Evolutionary conservation across 2,888 invertebrate species (phyloP).

Genomic region (Rutpela maculata): DNA sequence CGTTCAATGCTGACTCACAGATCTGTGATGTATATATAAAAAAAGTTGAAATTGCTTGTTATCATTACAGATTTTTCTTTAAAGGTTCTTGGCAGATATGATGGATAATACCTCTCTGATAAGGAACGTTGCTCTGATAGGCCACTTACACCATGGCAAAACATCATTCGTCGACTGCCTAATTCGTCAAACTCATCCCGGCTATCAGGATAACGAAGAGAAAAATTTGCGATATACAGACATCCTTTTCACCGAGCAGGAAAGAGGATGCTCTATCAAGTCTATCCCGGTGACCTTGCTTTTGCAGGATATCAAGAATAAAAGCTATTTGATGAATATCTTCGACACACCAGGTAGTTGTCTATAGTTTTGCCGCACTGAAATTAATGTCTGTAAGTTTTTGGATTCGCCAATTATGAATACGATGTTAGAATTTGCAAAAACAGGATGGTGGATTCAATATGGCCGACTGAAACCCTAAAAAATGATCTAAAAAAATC

Average conservation of each 20-base stretch:
- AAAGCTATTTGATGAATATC: conserved; percentile 97
- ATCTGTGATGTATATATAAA: too few species aligned
- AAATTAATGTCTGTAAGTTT: too few species aligned
- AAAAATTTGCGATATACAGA: conserved; percentile 94
- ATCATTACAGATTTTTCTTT: background rate
- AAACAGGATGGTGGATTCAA: too few species aligned
- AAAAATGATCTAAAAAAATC: too few species aligned
- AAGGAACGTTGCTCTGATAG: conserved; percentile 95
- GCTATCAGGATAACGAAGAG: conserved; percentile 87
- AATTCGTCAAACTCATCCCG: conserved; percentile 97
- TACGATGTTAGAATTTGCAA: too few species aligned
- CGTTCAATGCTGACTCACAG: too few species aligned
- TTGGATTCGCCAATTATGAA: too few species aligned
- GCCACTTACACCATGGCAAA: conserved; percentile 99
- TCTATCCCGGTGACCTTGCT: conserved; percentile 96
- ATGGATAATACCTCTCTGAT: conserved; percentile 98
- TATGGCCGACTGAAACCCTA: too few species aligned
- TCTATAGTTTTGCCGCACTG: too few species aligned
- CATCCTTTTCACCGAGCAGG: conserved; percentile 97
- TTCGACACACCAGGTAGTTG: conserved; percentile 92
- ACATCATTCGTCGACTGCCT: conserved; percentile 98
- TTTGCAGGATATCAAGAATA: conserved; percentile 94
- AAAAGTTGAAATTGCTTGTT: too few species aligned
- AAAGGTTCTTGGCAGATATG: conserved; percentile 93
- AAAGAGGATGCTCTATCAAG: conserved; percentile 98